Evolutionary conservation across 2,888 invertebrate species (phyloP).

Genomic region (Zhuqinia jingwanae): DNA sequence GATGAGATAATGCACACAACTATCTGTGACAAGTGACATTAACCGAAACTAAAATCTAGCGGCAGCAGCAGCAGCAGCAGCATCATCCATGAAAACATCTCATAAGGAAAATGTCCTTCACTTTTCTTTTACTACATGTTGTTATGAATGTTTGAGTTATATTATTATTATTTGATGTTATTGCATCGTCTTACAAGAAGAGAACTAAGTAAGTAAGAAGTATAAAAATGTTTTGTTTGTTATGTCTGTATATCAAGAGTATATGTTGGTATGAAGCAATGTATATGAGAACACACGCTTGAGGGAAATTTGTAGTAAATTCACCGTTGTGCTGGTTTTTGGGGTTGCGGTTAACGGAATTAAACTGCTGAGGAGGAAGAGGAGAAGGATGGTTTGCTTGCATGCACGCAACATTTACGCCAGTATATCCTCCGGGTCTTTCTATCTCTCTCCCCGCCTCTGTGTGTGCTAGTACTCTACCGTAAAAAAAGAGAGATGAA

Average conservation of each 20-base stretch:
- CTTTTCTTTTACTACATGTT: neutral
- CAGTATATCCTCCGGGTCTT: constrained; percentile 50
- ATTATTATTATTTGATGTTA: no score
- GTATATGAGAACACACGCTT: constrained; percentile 17
- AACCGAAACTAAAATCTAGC: constrained; percentile 21
- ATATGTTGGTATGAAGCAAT: neutral
- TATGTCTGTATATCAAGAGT: no score
- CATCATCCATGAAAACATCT: no score
- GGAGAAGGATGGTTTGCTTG: constrained; percentile 32
- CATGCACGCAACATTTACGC: constrained; percentile 59
- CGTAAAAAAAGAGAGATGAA: neutral
- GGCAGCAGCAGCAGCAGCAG: no score
- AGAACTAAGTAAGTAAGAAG: no score
- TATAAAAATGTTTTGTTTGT: no score
- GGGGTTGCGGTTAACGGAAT: constrained; percentile 60
- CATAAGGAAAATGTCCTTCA: constrained; percentile 25
- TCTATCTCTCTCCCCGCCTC: neutral
- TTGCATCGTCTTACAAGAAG: no score
- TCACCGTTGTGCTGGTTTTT: constrained; percentile 58
- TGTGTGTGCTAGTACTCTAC: neutral
- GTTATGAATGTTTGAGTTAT: constrained; percentile 34
- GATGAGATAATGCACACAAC: neutral
- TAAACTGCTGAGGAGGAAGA: constrained; percentile 46
- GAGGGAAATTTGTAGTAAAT: constrained; percentile 55
- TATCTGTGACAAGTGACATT: constrained; percentile 39